Evolutionary conservation across 92 coral and sea anemone species (phyloP), one percentile per base, ranked within the genome.

Genomic region (Paragorgia papillata): DNA sequence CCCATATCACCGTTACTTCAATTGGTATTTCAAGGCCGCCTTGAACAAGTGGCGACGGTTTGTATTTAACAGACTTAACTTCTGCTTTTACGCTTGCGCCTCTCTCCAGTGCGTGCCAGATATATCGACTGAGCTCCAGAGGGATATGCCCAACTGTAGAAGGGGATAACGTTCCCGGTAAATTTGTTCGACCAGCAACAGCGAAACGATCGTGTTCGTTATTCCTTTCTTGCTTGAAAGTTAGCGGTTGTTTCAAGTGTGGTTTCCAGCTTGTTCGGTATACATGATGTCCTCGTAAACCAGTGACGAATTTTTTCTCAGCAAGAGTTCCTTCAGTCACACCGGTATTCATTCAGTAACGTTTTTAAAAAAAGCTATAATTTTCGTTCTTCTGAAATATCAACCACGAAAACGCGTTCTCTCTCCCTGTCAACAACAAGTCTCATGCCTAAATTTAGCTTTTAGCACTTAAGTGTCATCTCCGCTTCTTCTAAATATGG

Each of bases 81-180:
- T 83, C 79, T 2, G 71, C 83, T 57, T 37, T 76, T 76, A 83
- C 60, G 55, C 32, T 67, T n/a, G 87, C 87, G 59, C 57, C 79
- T 83, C 83, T 83, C 83, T 83, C 65, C 87, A 76, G 55, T 68
- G 83, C 79, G 27, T 69, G 54, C 83, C 83, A 77, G 57, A 83
- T 77, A 69, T 57, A 77, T 54, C 78, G 81, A 63, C 88, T 84
- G 46, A 84, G 75, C 71, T 84, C 88, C 18, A 84, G 62, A 10
- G 84, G 84, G 65, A 84, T 84, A 35, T 84, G 88, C 25, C 88
- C 81, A 25, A 69, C 88, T 66, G 74, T 84, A 58, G 88, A 70
- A 69, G 84, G 84, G 37, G 74, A 84, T 79, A 84, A 13, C 19
- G 84, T 70, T 84, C 88, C 88, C 22, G 88, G 84, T n/a, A n/a